A percentile compares a stretch with the other conserved stretches of the same genome.
These are phyloP conservation scores for Pemphigus obesinymphae DNA, from an alignment of 1,140 invertebrate species.

Conservation along the genomic window DNA sequence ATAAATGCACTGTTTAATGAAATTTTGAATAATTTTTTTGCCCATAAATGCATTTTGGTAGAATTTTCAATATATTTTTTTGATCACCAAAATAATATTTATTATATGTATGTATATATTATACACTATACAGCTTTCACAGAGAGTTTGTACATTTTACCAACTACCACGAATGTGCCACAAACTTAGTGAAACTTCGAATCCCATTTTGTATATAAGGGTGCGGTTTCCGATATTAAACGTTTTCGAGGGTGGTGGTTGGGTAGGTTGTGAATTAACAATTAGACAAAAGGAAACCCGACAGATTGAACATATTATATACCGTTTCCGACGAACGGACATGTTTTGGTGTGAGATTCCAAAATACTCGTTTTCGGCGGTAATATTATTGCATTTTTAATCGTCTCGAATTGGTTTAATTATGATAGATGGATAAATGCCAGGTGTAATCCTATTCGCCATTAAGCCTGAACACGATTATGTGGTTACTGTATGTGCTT, in stretches of 20 bases:
- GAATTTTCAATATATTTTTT: too few species aligned
- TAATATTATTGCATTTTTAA: slow-evolving; percentile 1
- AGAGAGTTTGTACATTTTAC: not conserved
- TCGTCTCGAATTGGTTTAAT: not conserved
- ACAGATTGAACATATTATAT: too few species aligned
- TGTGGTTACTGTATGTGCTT: not conserved
- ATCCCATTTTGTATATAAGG: not conserved
- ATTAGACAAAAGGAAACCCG: not conserved
- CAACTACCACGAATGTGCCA: not conserved
- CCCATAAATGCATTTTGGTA: too few species aligned
- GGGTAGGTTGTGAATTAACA: not conserved
- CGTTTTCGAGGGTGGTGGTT: too few species aligned
- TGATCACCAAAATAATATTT: too few species aligned
- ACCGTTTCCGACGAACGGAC: not conserved
- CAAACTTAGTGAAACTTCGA: not conserved
- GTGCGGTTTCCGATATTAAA: not conserved
- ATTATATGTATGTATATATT: too few species aligned
- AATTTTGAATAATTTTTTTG: too few species aligned
- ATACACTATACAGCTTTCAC: too few species aligned
- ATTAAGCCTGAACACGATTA: slow-evolving; percentile 6
- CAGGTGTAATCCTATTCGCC: slow-evolving; percentile 26
- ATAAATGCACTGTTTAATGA: too few species aligned
- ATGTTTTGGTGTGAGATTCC: not conserved
- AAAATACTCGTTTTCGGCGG: not conserved
- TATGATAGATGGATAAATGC: slow-evolving; percentile 31